These are phyloP conservation scores for Margaritifera margaritifera DNA, from an alignment of 2,888 invertebrate genomes.

Conservation along the genomic window DNA sequence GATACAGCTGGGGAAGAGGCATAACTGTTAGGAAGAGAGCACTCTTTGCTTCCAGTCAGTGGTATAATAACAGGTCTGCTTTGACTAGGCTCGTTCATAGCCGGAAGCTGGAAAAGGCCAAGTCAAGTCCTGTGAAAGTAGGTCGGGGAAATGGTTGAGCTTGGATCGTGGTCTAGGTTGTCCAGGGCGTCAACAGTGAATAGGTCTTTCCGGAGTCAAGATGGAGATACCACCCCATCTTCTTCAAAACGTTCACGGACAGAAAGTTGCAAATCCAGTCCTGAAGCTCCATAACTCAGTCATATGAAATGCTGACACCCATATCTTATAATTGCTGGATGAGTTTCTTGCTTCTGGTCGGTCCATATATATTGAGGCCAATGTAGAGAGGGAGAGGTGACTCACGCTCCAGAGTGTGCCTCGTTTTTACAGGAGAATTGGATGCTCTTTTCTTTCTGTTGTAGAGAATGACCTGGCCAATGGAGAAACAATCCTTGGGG, in stretches of 20 bases:
- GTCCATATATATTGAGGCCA: slow-evolving; percentile 5
- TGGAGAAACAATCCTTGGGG: too few species aligned
- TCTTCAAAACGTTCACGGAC: neutral
- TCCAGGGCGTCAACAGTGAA: slow-evolving; percentile 22
- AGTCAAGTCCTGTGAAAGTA: slow-evolving; percentile 29
- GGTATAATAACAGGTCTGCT: slow-evolving; percentile 11
- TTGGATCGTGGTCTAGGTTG: slow-evolving; percentile 25
- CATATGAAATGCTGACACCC: slow-evolving; percentile 15
- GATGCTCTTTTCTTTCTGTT: slow-evolving; percentile 7
- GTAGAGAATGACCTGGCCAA: too few species aligned
- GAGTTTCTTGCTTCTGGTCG: slow-evolving; percentile 12
- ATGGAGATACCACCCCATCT: slow-evolving; percentile 14
- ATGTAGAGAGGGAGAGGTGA: slow-evolving; percentile 16
- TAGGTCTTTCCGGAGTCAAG: slow-evolving; percentile 8
- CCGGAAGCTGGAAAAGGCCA: slow-evolving; percentile 15
- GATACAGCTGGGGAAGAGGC: slow-evolving; percentile 1
- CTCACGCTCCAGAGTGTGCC: slow-evolving; percentile 13
- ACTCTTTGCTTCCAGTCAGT: slow-evolving; percentile 2
- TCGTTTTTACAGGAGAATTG: neutral
- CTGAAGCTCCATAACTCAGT: slow-evolving; percentile 19
- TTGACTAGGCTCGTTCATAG: slow-evolving; percentile 1
- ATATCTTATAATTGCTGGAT: neutral
- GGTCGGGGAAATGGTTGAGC: slow-evolving; percentile 13
- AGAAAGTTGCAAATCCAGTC: slow-evolving; percentile 1
- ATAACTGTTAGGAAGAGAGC: slow-evolving; percentile 12